These are phyloP conservation scores for Neosalanx taihuensis DNA, from an alignment of 2,797 vertebrate genomes.

Conservation along the genomic window DNA sequence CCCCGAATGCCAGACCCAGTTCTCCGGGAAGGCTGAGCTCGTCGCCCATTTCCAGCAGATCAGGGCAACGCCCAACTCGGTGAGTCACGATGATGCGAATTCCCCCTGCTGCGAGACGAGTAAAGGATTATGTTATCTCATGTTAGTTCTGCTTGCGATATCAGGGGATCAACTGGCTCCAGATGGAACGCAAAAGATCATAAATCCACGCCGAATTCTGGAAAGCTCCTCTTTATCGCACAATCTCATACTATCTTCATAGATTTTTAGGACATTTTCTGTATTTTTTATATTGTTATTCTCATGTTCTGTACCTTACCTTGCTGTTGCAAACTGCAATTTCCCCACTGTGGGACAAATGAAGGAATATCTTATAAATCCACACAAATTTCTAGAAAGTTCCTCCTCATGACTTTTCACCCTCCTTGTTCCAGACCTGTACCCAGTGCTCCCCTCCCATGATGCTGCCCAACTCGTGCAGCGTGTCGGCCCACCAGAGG, in stretches of 20 bases:
- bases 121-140: too few species aligned
- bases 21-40: constrained; percentile 83
- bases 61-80: constrained; percentile 61
- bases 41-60: constrained; percentile 87
- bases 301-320: too few species aligned
- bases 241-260: too few species aligned
- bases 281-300: too few species aligned
- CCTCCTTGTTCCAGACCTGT: constrained; percentile 73
- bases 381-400: background rate
- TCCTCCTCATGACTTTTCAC: background rate
- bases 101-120: constrained; percentile 63
- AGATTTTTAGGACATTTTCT: too few species aligned
- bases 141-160: too few species aligned
- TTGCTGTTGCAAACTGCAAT: too few species aligned
- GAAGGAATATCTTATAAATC: background rate
- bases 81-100: constrained; percentile 73
- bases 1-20: constrained; percentile 86
- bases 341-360: too few species aligned
- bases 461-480: constrained; percentile 91
- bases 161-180: too few species aligned
- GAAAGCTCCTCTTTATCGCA: background rate
- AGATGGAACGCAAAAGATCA: too few species aligned
- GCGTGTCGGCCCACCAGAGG: constrained; percentile 84
- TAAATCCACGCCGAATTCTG: background rate
- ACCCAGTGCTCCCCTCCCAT: constrained; percentile 83